Base-by-base conservation (phyloP, 2,888 invertebrate genomes). In the Calephelis perditalis region DNA sequence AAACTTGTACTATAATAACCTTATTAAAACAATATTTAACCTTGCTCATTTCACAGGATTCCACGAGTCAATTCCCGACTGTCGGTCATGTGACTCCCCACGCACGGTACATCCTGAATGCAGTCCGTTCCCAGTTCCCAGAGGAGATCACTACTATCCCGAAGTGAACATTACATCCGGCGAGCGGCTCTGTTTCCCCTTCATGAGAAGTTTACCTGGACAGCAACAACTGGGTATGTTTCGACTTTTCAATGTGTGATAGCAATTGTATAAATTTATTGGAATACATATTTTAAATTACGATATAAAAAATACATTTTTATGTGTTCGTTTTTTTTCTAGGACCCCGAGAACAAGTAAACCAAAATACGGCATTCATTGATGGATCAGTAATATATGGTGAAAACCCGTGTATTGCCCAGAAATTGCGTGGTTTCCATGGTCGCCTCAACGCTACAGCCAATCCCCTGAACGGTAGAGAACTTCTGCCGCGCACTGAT, bases 51-150 rank as follows among this genome's bases (percentile, higher is more conserved):
- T 36, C 59, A 0, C 70, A 93, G 93, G 96, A 72, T 96, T 96
- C 91, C 95, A 95, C 77, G 96, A 97, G 72, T 96, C 97, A 0
- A 97, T 98, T 68, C 96, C 98, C 0, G 95, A 96, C 75, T 98
- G 98, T 72, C 92, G 97, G 54, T 92, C 96, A 0, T 98, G 98
- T 76, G 96, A 98, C 75, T 96, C 98, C 0, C 92, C 95, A 0
- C 91, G 95, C 58, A 96, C 96, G 0, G 97, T 98, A 0, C 98
- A 98, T 78, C 97, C 97, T 0, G 98, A 98, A 76, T 98, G 98
- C 77, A 95, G 96, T 87, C 98, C 98, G 0, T 97, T 98, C 87
- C 95, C 95, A 0, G 94, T 98, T 0, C 98, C 98, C 0, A 81
- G 94, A 0, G 95, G 96, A 0, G 98, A 98, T 81, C 96, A 97